These are phyloP conservation scores for Aphaenogaster ashmeadi DNA, from an alignment of 1,140 invertebrate genomes.

Conservation along the genomic window DNA sequence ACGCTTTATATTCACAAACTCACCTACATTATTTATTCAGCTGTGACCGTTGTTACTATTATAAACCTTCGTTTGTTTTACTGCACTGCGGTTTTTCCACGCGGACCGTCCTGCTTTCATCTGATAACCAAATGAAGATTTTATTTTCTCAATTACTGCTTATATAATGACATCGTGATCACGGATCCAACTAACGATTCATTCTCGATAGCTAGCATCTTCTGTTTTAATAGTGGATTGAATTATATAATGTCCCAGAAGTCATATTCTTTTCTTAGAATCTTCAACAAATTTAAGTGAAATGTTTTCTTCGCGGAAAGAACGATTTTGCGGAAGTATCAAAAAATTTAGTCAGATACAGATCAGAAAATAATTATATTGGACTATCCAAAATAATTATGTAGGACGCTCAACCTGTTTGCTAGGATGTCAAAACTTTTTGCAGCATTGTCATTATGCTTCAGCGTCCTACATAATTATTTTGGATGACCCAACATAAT, in stretches of 20 bases:
- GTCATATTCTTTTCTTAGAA: background rate
- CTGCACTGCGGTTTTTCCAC: conserved; percentile 6
- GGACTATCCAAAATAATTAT: too few relatives aligned
- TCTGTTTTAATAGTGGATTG: conserved; percentile 64
- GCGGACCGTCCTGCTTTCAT: conserved; percentile 18
- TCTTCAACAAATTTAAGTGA: background rate
- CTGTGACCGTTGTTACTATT: conserved; percentile 5
- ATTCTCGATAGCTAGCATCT: conserved; percentile 50
- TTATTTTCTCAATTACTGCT: conserved; percentile 52
- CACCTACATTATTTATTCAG: conserved; percentile 39
- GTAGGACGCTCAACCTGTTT: too few relatives aligned
- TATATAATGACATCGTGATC: conserved; percentile 54
- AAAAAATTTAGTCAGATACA: too few relatives aligned
- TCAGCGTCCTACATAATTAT: too few relatives aligned
- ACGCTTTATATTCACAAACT: conserved; percentile 51
- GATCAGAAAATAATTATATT: too few relatives aligned
- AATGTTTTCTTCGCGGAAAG: background rate
- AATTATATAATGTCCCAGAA: conserved; percentile 26
- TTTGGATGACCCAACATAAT: too few relatives aligned
- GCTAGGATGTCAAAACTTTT: too few relatives aligned
- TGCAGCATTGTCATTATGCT: too few relatives aligned
- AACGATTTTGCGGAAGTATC: too few relatives aligned
- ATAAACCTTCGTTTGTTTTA: conserved; percentile 43
- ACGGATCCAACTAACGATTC: conserved; percentile 62
- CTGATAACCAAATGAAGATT: conserved; percentile 47